Conservation (phyloP, 1,140 invertebrate species). For the Centruroides sculpturatus region DNA sequence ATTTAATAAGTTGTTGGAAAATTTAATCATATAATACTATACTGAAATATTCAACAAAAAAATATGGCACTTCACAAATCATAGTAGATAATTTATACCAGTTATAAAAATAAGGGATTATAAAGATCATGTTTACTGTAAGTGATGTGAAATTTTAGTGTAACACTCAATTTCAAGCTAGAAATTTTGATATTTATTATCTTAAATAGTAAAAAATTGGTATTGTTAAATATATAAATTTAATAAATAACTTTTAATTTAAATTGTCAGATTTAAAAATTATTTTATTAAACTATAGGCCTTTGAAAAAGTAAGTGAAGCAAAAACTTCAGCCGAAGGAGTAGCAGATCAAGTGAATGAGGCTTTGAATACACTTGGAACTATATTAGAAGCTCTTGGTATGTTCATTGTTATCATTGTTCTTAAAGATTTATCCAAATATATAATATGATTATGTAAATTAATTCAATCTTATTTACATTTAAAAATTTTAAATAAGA, state of each 20-base stretch:
- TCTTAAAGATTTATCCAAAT: no score
- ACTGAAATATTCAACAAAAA: no score
- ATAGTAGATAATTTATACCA: no score
- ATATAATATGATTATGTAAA: no score
- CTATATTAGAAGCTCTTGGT: constrained; percentile 64
- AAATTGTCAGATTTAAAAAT: background rate
- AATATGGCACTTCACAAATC: no score
- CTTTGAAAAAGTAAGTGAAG: constrained; percentile 64
- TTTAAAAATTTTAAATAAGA: no score
- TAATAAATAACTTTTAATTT: background rate
- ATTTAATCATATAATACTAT: no score
- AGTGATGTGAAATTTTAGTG: no score
- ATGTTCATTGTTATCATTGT: constrained; percentile 14
- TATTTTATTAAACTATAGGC: constrained; percentile 32
- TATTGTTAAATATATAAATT: background rate
- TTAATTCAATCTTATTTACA: no score
- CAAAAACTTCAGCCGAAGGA: constrained; percentile 60
- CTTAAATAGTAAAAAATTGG: background rate
- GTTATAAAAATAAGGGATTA: constrained; percentile 1
- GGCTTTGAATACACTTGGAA: constrained; percentile 57
- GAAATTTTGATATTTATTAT: background rate
- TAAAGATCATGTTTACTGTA: background rate
- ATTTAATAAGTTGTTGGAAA: no score
- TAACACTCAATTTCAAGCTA: no score
- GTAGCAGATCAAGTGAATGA: constrained; percentile 64